Conservation (phyloP, 2,113 vertebrate species). For the Burhinus bistriatus region DNA sequence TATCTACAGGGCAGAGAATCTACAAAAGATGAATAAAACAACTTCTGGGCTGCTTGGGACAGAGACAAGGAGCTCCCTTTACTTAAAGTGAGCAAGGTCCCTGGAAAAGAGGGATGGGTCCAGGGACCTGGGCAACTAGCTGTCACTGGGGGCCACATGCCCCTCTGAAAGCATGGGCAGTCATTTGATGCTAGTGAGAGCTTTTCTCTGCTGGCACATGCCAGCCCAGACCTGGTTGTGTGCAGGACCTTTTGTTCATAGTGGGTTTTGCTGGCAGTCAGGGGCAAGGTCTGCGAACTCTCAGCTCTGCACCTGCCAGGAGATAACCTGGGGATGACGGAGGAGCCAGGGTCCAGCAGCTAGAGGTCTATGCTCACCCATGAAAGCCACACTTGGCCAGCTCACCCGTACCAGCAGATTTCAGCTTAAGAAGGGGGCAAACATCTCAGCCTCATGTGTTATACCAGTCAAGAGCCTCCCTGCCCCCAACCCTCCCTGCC, state of each 20-base stretch:
- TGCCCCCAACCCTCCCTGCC: not conserved
- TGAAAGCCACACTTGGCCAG: not conserved
- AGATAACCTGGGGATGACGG: not conserved
- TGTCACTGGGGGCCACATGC: rapidly evolving
- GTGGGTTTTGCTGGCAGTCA: not conserved
- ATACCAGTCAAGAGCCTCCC: not conserved
- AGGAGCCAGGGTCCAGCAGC: not conserved
- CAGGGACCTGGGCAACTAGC: not conserved
- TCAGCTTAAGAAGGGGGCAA: not conserved
- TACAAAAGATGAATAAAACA: not conserved
- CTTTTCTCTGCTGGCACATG: not conserved
- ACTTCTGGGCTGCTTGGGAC: not conserved
- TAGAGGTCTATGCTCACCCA: not conserved
- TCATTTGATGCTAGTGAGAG: not conserved
- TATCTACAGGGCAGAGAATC: slow-evolving; percentile 1
- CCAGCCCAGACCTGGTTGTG: not conserved
- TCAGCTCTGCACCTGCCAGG: not conserved
- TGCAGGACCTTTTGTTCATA: not conserved
- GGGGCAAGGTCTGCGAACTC: not conserved
- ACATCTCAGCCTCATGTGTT: not conserved
- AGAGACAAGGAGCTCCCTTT: not conserved
- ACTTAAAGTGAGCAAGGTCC: not conserved
- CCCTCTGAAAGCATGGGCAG: not conserved
- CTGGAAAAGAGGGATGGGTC: not conserved
- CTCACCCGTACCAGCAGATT: not conserved